phyloP scores from a whole-genome alignment of 35 echinoderm and acorn worm genomes.

The Patiria miniata region DNA sequence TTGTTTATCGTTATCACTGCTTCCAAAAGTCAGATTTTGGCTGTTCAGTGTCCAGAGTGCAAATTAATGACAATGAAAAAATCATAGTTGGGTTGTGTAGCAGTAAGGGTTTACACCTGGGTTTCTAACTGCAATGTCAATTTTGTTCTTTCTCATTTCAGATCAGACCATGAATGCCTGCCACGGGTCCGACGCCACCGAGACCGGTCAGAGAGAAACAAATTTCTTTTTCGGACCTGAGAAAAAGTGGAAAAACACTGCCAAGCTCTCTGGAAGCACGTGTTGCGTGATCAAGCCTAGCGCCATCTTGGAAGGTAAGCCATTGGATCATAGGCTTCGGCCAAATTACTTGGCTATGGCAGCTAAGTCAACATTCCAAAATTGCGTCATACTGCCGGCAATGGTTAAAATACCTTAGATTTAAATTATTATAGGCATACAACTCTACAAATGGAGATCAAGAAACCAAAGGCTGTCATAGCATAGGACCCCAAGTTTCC shows the following conservation, averaged over 20 bases:
- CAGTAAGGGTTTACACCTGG: neutral
- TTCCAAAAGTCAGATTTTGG: too few relatives aligned
- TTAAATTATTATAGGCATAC: too few relatives aligned
- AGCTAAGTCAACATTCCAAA: too few relatives aligned
- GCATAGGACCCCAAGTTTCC: too few relatives aligned
- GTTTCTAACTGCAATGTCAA: neutral
- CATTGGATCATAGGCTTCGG: neutral
- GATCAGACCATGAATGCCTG: slow-evolving; percentile 90
- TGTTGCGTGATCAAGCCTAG: slow-evolving; percentile 96
- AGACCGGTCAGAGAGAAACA: slow-evolving; percentile 72
- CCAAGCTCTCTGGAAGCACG: slow-evolving; percentile 57
- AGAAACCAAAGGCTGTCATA: too few relatives aligned
- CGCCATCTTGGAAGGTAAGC: slow-evolving; percentile 81
- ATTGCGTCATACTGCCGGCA: too few relatives aligned
- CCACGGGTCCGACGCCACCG: slow-evolving; percentile 80
- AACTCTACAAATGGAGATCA: too few relatives aligned
- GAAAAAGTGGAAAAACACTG: slow-evolving; percentile 58
- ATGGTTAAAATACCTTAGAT: too few relatives aligned
- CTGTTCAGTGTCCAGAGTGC: too few relatives aligned
- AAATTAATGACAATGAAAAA: too few relatives aligned
- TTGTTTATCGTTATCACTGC: too few relatives aligned
- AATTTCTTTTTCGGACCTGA: slow-evolving; percentile 80
- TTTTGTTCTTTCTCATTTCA: slow-evolving; percentile 39
- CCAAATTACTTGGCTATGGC: too few relatives aligned
- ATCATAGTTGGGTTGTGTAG: neutral